Percentiles rank a stretch among this genome's conserved stretches.
These are phyloP conservation scores for Hemaris fuciformis DNA, from an alignment of 2,888 invertebrate species.

Conservation along the genomic window DNA sequence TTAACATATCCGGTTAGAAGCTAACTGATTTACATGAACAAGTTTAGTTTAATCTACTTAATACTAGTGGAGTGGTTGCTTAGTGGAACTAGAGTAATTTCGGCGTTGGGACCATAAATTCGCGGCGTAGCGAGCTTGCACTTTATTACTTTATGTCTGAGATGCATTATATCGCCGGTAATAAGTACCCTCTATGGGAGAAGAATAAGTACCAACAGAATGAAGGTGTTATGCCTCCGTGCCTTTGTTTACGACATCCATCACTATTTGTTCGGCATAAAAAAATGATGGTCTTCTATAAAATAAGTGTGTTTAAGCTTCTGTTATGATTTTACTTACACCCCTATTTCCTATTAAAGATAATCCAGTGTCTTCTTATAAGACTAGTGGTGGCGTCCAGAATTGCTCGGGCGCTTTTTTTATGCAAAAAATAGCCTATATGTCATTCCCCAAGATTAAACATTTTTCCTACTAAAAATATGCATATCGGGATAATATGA, in stretches of 20 bases:
- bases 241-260: neutral
- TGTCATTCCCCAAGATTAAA: neutral
- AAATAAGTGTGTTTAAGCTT: neutral
- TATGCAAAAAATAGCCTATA: no score
- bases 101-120: conserved; percentile 42
- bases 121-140: conserved; percentile 47
- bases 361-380: no score
- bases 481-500: no score
- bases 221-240: conserved; percentile 29
- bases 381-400: no score
- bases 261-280: neutral
- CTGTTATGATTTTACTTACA: neutral
- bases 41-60: conserved; percentile 9
- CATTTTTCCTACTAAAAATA: no score
- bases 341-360: neutral
- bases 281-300: neutral
- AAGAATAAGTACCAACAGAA: conserved; percentile 61
- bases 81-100: conserved; percentile 39
- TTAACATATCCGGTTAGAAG: neutral
- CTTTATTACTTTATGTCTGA: conserved; percentile 48
- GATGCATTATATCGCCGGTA: conserved; percentile 56
- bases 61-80: conserved; percentile 15
- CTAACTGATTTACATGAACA: conserved; percentile 4
- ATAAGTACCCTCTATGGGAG: conserved; percentile 56
- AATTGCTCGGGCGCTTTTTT: no score